Evolutionary conservation across 1,140 invertebrate species (phyloP).

Genomic region (Holcopasites calliopsidis): DNA sequence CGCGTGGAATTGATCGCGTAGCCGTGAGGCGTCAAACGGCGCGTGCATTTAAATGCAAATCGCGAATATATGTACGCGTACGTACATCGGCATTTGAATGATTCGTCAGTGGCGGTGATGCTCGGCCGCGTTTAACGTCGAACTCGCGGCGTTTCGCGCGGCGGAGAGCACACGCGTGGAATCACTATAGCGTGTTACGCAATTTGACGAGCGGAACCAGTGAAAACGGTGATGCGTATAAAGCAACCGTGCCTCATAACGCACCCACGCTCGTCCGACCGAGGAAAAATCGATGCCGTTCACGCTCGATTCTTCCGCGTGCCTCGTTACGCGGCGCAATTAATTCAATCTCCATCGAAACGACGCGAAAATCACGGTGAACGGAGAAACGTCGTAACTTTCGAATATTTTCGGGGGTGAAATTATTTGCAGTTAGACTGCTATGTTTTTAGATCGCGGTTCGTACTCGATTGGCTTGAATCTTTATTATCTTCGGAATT

Average conservation of each 20-base stretch:
- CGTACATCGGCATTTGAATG: background rate
- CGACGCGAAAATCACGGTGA: no score
- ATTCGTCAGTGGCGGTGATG: background rate
- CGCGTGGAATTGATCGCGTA: no score
- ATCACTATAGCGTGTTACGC: conserved; percentile 52
- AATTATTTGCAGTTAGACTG: no score
- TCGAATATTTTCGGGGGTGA: no score
- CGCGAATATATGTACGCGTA: background rate
- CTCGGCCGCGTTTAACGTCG: background rate
- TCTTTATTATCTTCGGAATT: no score
- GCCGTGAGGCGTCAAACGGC: no score
- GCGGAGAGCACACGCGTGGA: conserved; percentile 37
- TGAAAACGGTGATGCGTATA: conserved; percentile 9
- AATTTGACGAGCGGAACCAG: conserved; percentile 31
- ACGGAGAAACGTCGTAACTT: no score
- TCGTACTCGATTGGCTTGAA: no score
- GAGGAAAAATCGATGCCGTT: background rate
- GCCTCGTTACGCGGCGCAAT: background rate
- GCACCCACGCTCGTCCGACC: background rate
- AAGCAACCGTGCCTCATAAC: background rate
- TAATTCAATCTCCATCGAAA: background rate
- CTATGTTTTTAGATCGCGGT: no score
- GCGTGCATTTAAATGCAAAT: conserved; percentile 14
- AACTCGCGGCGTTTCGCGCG: conserved; percentile 14
- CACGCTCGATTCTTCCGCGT: background rate